phyloP scores from a whole-genome alignment of 1,140 invertebrate genomes.

The Aphidius gifuensis region DNA sequence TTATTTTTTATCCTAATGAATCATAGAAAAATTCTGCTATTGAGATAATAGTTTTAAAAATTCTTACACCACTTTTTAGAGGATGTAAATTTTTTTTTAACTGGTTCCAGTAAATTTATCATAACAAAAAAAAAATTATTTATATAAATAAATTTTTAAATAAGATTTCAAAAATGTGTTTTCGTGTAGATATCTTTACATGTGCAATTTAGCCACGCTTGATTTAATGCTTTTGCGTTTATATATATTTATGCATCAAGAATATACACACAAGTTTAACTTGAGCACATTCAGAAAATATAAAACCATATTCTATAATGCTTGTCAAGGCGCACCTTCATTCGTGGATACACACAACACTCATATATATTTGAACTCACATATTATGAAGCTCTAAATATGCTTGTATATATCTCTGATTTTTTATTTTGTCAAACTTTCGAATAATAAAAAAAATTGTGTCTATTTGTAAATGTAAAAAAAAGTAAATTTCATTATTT shows the following conservation, averaged over 20 bases:
- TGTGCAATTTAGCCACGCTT: slow-evolving; percentile 37
- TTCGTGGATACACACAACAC: slow-evolving; percentile 13
- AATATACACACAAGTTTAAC: slow-evolving; percentile 47
- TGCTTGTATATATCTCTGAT: too few relatives aligned
- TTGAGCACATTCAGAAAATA: slow-evolving; percentile 8
- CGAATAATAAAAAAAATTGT: too few relatives aligned
- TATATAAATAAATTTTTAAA: too few relatives aligned
- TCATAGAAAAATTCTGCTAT: too few relatives aligned
- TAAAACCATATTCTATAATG: slow-evolving; percentile 35
- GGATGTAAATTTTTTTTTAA: too few relatives aligned
- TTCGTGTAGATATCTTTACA: not conserved
- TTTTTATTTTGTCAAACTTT: not conserved
- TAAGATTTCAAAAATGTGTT: too few relatives aligned
- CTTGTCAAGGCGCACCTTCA: slow-evolving; percentile 33
- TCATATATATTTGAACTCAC: slow-evolving; percentile 34
- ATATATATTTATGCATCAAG: slow-evolving; percentile 50
- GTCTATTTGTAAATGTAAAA: too few relatives aligned
- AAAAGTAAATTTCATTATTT: too few relatives aligned
- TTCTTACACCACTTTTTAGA: too few relatives aligned
- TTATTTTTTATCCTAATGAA: slow-evolving; percentile 12
- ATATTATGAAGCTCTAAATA: slow-evolving; percentile 13
- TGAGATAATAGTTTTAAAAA: too few relatives aligned
- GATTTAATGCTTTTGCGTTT: slow-evolving; percentile 46
- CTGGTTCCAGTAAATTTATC: too few relatives aligned
- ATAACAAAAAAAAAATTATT: too few relatives aligned